These are phyloP conservation scores for Oxyruncus cristatus DNA, from an alignment of 2,113 vertebrate species.

Conservation along the genomic window DNA sequence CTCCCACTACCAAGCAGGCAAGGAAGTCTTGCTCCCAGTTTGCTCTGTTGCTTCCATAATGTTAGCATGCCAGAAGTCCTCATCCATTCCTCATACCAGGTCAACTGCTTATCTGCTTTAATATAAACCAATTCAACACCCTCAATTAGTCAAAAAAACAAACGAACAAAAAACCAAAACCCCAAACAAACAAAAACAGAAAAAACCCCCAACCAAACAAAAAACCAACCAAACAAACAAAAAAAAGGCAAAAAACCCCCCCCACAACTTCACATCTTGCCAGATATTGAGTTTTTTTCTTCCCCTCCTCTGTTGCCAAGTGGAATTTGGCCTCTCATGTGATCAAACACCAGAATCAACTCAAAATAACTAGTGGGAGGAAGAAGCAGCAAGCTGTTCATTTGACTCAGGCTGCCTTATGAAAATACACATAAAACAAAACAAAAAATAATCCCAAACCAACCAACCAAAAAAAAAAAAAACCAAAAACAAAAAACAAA, in stretches of 20 bases:
- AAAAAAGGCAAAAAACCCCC: too few relatives aligned
- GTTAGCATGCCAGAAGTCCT: background rate
- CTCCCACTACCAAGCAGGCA: background rate
- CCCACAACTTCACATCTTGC: background rate
- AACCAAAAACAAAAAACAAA: background rate
- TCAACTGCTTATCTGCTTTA: background rate
- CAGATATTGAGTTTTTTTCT: background rate
- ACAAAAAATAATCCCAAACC: background rate
- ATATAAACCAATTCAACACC: background rate
- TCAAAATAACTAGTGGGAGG: background rate
- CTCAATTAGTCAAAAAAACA: background rate
- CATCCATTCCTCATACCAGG: background rate
- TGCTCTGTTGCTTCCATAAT: background rate
- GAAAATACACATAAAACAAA: background rate
- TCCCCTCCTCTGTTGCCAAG: background rate
- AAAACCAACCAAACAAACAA: too few relatives aligned
- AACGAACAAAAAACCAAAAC: too few relatives aligned
- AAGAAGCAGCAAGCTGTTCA: constrained; percentile 33
- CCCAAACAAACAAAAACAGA: too few relatives aligned
- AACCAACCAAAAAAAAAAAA: background rate
- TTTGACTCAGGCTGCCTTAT: background rate
- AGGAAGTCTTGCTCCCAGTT: background rate
- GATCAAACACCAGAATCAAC: background rate
- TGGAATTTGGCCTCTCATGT: constrained; percentile 26
- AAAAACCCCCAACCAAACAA: background rate